A percentile compares a stretch with the other conserved stretches of the same genome.
Evolutionary conservation across 2,888 invertebrate species (phyloP).

Genomic region (Sericinus montela): DNA sequence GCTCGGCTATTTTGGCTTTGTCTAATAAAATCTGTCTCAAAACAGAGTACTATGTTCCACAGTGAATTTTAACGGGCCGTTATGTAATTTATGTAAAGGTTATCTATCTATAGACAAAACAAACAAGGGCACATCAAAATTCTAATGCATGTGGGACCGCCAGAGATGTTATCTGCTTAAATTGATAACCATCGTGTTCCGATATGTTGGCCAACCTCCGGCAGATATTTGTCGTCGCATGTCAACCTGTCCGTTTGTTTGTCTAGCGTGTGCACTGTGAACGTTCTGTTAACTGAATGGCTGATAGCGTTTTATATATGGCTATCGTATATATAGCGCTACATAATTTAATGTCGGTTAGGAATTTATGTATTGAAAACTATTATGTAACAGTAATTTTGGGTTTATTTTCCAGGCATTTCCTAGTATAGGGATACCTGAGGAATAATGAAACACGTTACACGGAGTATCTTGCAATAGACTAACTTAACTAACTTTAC

Average conservation of each 20-base stretch:
- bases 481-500: too few species aligned
- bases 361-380: too few species aligned
- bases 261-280: constrained; percentile 11
- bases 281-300: background rate
- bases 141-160: constrained; percentile 32
- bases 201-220: background rate
- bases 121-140: constrained; percentile 23
- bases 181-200: constrained; percentile 24
- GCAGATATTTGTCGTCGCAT: constrained; percentile 15
- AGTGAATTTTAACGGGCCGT: too few species aligned
- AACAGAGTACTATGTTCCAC: background rate
- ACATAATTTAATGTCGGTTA: too few species aligned
- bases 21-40: too few species aligned
- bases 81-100: too few species aligned
- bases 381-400: too few species aligned
- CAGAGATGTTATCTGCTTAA: constrained; percentile 26
- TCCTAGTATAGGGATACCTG: too few species aligned
- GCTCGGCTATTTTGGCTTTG: too few species aligned
- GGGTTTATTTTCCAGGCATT: too few species aligned
- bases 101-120: constrained; percentile 6
- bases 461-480: too few species aligned
- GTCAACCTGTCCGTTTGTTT: constrained; percentile 11
- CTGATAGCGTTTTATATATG: background rate
- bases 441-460: too few species aligned
- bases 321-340: background rate